phyloP scores from a whole-genome alignment of 23 tunicate species.

The Styela clava region DNA sequence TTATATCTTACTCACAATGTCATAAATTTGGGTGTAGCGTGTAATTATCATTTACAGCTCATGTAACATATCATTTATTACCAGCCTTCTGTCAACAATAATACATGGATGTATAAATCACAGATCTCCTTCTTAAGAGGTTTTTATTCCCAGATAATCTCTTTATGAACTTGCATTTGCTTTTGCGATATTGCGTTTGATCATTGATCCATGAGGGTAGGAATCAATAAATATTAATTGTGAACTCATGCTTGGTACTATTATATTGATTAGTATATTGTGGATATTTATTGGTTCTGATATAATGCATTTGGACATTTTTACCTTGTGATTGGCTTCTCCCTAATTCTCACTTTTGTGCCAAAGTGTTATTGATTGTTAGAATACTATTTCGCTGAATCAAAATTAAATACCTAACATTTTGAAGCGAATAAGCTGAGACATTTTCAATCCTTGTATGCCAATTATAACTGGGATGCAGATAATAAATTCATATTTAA shows the following conservation, averaged over 20 bases:
- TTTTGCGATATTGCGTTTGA: neutral
- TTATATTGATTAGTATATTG: neutral
- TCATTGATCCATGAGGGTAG: neutral
- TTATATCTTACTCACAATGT: neutral
- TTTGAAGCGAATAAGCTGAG: too few relatives aligned
- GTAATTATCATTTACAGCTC: neutral
- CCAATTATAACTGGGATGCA: too few relatives aligned
- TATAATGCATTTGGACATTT: neutral
- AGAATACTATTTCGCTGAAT: too few relatives aligned
- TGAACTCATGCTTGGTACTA: neutral
- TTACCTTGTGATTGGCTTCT: neutral
- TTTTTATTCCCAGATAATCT: too few relatives aligned
- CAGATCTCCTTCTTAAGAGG: neutral
- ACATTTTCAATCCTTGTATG: too few relatives aligned
- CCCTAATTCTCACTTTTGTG: neutral
- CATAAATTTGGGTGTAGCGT: neutral
- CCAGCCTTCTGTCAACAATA: neutral
- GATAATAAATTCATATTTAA: too few relatives aligned
- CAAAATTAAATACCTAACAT: too few relatives aligned
- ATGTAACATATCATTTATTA: neutral
- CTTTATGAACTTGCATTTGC: neutral
- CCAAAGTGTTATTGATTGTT: neutral
- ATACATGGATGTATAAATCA: neutral
- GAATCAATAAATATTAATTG: neutral
- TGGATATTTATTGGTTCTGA: neutral